These are phyloP conservation scores for Pachyrhynchus sulphureomaculatus DNA, from an alignment of 1,140 invertebrate genomes.

Conservation along the genomic window DNA sequence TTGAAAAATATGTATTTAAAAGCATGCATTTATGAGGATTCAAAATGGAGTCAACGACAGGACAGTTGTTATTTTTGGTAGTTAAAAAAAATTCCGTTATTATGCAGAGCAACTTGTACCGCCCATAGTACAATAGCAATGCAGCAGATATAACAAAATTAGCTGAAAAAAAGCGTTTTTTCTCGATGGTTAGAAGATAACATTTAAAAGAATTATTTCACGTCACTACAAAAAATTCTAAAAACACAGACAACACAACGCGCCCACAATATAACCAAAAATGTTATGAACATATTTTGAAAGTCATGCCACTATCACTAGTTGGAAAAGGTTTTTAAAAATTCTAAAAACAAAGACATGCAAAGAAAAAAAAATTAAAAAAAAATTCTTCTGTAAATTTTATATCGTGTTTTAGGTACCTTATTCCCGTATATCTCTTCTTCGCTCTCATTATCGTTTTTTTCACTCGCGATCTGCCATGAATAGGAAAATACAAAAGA, in stretches of 20 bases:
- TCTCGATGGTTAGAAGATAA: too few relatives aligned
- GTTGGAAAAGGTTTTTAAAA: background rate
- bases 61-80: too few relatives aligned
- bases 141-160: too few relatives aligned
- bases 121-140: too few relatives aligned
- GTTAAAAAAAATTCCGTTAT: too few relatives aligned
- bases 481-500: slow-evolving; percentile 7
- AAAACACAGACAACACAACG: background rate
- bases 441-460: slow-evolving; percentile 38
- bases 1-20: too few relatives aligned
- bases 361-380: background rate
- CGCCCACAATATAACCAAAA: background rate
- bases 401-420: slow-evolving; percentile 25
- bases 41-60: too few relatives aligned
- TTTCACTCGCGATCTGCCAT: slow-evolving; percentile 32
- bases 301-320: background rate
- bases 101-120: too few relatives aligned
- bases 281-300: background rate
- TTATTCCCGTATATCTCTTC: slow-evolving; percentile 42
- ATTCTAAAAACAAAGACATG: background rate
- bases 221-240: background rate
- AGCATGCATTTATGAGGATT: too few relatives aligned
- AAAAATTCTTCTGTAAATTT: background rate
- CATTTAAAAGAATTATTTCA: too few relatives aligned
- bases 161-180: too few relatives aligned